Evolutionary conservation across 2,113 vertebrate species (phyloP).

Genomic region (Bubo bubo): DNA sequence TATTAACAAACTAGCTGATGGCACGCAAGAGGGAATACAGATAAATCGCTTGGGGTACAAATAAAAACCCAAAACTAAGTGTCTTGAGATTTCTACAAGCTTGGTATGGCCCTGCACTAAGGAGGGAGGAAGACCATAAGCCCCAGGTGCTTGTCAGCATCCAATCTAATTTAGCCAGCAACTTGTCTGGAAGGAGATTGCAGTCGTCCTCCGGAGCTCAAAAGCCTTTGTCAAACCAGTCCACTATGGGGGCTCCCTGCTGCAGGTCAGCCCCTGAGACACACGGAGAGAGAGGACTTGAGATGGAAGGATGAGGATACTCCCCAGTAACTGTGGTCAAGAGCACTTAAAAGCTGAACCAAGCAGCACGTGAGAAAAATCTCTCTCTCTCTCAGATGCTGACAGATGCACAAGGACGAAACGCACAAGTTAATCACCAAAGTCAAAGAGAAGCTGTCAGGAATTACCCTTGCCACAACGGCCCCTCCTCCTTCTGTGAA

Average conservation of each 20-base stretch:
- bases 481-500: neutral
- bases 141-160: neutral
- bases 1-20: neutral
- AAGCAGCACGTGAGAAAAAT: neutral
- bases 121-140: neutral
- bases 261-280: neutral
- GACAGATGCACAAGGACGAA: neutral
- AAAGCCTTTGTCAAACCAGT: neutral
- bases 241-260: accelerated
- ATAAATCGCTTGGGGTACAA: neutral
- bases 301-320: neutral
- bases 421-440: accelerated
- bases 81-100: neutral
- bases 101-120: neutral
- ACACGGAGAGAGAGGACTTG: accelerated
- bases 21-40: neutral
- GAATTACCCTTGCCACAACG: neutral
- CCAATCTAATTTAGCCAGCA: neutral
- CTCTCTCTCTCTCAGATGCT: neutral
- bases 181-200: neutral
- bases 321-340: neutral
- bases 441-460: neutral
- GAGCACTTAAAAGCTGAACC: neutral
- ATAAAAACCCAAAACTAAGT: neutral
- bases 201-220: accelerated